Percentiles rank a stretch among this genome's conserved stretches.
Evolutionary conservation across 2,113 vertebrate genomes (phyloP).

Genomic region (Pseudonaja textilis): DNA sequence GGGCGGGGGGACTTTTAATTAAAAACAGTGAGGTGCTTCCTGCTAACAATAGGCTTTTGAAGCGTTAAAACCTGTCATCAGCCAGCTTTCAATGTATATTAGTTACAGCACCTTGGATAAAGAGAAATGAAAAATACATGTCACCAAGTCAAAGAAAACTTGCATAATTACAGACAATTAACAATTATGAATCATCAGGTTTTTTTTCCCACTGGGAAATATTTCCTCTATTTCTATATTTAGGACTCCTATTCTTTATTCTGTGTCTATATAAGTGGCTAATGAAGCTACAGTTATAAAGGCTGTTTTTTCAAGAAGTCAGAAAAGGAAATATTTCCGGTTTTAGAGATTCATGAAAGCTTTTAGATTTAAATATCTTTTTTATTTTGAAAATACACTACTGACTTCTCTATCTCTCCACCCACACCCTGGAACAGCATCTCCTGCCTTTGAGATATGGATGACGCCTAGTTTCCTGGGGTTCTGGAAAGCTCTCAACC

Average conservation of each 20-base stretch:
- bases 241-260: neutral
- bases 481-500: neutral
- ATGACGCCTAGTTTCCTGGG: neutral
- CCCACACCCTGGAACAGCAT: neutral
- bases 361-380: slow-evolving; percentile 49
- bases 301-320: neutral
- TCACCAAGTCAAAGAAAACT: neutral
- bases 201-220: slow-evolving; percentile 30
- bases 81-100: neutral
- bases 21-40: neutral
- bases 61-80: slow-evolving; percentile 1
- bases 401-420: neutral
- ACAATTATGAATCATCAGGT: neutral
- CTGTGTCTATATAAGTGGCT: slow-evolving; percentile 29
- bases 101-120: neutral
- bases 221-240: slow-evolving; percentile 14
- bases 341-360: slow-evolving; percentile 29
- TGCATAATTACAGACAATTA: neutral
- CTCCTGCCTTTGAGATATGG: neutral
- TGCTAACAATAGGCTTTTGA: neutral
- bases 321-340: slow-evolving; percentile 38
- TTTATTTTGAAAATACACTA: slow-evolving; percentile 39
- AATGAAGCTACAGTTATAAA: slow-evolving; percentile 37
- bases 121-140: neutral
- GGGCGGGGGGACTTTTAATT: neutral